These are phyloP conservation scores for Microchirus variegatus DNA, from an alignment of 2,797 vertebrate genomes.

Conservation along the genomic window DNA sequence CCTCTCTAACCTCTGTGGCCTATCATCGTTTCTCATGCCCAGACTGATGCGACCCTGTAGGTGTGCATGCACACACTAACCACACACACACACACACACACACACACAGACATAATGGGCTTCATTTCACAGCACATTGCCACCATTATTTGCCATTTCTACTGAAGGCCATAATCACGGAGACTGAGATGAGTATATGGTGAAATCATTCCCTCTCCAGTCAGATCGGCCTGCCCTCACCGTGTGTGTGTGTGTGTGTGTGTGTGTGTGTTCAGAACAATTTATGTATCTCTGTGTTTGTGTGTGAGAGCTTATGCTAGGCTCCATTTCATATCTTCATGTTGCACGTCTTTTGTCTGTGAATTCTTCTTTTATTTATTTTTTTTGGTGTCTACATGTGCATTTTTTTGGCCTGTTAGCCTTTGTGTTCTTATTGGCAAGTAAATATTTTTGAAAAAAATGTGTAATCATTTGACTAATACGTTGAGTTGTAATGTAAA, in stretches of 20 bases:
- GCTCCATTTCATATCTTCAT: too few relatives aligned
- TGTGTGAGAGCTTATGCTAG: not conserved
- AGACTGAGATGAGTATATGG: slow-evolving; percentile 60
- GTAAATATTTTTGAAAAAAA: too few relatives aligned
- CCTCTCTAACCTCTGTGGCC: slow-evolving; percentile 35
- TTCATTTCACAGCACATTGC: slow-evolving; percentile 79
- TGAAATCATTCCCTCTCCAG: slow-evolving; percentile 62
- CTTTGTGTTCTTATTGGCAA: too few relatives aligned
- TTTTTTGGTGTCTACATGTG: too few relatives aligned
- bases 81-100: slow-evolving; percentile 20
- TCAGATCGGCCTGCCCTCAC: slow-evolving; percentile 58
- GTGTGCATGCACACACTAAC: slow-evolving; percentile 10
- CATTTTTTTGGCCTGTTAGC: too few relatives aligned
- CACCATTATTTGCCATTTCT: slow-evolving; percentile 76
- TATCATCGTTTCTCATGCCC: slow-evolving; percentile 10
- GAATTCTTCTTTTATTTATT: too few relatives aligned
- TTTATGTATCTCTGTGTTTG: not conserved
- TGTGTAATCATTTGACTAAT: too few relatives aligned
- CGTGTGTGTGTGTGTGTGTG: too few relatives aligned
- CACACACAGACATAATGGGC: slow-evolving; percentile 53
- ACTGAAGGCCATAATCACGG: slow-evolving; percentile 66
- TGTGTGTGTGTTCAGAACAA: not conserved
- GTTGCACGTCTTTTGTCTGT: too few relatives aligned
- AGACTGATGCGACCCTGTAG: slow-evolving; percentile 3
- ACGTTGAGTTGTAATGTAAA: too few relatives aligned